Evolutionary conservation across 2,113 vertebrate genomes (phyloP).

Genomic region (Baryphthengus martii): DNA sequence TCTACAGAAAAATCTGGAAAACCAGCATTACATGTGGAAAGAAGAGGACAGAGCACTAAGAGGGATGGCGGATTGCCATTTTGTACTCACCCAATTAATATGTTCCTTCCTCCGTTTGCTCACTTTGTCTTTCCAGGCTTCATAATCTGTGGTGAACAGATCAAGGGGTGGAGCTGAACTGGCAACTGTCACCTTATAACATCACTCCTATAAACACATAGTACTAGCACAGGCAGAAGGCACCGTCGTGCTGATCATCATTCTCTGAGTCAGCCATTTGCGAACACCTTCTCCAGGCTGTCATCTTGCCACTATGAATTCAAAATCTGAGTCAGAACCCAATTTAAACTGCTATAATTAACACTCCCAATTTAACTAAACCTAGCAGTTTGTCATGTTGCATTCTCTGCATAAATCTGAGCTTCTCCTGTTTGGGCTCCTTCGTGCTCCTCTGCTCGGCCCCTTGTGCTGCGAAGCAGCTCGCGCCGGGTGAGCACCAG

Average conservation of each 20-base stretch:
- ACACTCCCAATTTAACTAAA: constrained; percentile 61
- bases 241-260: constrained; percentile 46
- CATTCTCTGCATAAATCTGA: constrained; percentile 26
- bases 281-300: constrained; percentile 65
- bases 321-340: constrained; percentile 65
- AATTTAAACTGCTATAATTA: constrained; percentile 70
- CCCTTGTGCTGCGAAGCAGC: background rate
- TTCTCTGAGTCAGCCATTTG: constrained; percentile 64
- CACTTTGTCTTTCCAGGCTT: constrained; percentile 44
- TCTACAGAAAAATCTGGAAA: constrained; percentile 45
- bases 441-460: background rate
- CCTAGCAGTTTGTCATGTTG: constrained; percentile 60
- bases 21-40: background rate
- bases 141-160: constrained; percentile 47
- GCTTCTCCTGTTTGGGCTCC: constrained; percentile 22
- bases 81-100: constrained; percentile 40
- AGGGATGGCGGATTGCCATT: constrained; percentile 6
- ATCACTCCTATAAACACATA: constrained; percentile 50
- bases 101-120: constrained; percentile 31
- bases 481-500: background rate
- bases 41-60: background rate
- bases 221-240: constrained; percentile 52
- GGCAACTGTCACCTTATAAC: constrained; percentile 42
- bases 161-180: constrained; percentile 47
- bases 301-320: constrained; percentile 58